These are phyloP conservation scores for Hetaerina titia DNA, from an alignment of 2,888 invertebrate species.

Conservation along the genomic window DNA sequence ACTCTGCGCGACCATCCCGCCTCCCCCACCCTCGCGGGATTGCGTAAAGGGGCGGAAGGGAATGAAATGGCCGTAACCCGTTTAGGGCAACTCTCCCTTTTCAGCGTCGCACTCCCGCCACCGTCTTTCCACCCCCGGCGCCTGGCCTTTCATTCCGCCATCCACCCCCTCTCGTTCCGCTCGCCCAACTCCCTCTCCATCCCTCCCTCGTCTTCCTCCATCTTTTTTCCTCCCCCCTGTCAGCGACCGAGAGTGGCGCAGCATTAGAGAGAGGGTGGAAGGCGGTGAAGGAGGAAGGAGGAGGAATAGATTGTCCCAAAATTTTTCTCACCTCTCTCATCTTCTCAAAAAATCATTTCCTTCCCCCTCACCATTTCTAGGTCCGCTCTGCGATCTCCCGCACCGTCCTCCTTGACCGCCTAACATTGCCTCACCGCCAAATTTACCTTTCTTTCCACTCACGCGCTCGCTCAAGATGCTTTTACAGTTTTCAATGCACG, in stretches of 20 bases:
- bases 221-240: not conserved
- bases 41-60: not conserved
- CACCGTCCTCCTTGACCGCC: too few relatives aligned
- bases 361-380: too few relatives aligned
- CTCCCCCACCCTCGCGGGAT: not conserved
- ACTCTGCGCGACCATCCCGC: not conserved
- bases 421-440: too few relatives aligned
- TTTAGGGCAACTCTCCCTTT: not conserved
- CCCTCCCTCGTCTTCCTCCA: not conserved
- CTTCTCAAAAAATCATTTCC: too few relatives aligned
- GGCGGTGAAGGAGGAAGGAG: not conserved
- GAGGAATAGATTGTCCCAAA: not conserved
- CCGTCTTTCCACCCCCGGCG: not conserved
- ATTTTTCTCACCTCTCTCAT: too few relatives aligned
- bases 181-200: not conserved
- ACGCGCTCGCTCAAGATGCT: too few relatives aligned
- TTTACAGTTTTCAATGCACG: too few relatives aligned
- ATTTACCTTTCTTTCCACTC: too few relatives aligned
- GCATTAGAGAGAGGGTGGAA: not conserved
- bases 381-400: too few relatives aligned
- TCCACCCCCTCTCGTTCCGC: not conserved
- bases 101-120: too few relatives aligned
- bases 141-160: not conserved
- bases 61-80: not conserved
- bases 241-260: not conserved